A percentile compares a stretch with the other conserved stretches of the same genome.
These are phyloP conservation scores for Orius laevigatus DNA, from an alignment of 1,140 invertebrate genomes.

Conservation along the genomic window DNA sequence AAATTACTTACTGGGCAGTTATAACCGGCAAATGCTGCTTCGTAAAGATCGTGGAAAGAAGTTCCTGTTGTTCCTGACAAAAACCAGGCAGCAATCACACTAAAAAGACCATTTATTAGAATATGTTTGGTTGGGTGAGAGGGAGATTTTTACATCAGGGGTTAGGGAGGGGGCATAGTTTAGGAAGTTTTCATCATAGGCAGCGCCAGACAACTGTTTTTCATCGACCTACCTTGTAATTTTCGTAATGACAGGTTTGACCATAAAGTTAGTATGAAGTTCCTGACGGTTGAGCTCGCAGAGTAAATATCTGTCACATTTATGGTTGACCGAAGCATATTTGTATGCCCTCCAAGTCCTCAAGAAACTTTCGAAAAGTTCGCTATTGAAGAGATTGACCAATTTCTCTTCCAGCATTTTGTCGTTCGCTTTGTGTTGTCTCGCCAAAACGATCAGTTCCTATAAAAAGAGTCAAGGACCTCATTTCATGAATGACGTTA, in stretches of 20 bases:
- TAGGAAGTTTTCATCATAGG: too few species aligned
- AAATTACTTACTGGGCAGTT: conserved; percentile 36
- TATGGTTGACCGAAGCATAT: conserved; percentile 45
- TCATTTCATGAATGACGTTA: conserved; percentile 20
- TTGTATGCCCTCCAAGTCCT: conserved; percentile 50
- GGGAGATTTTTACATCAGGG: too few species aligned
- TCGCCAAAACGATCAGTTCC: conserved; percentile 10
- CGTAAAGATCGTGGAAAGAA: conserved; percentile 45
- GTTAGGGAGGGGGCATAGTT: too few species aligned
- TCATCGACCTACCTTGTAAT: conserved; percentile 29
- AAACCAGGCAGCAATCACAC: conserved; percentile 49
- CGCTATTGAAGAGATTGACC: conserved; percentile 59
- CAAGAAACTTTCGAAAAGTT: conserved; percentile 57
- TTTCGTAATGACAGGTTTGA: conserved; percentile 48
- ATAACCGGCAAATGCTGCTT: conserved; percentile 37
- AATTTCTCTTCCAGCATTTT: conserved; percentile 51
- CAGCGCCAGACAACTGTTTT: too few species aligned
- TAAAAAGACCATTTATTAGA: conserved; percentile 25
- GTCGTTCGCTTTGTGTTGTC: conserved; percentile 1
- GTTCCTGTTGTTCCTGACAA: conserved; percentile 41
- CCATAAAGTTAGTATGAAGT: conserved; percentile 30
- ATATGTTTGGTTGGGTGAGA: too few species aligned
- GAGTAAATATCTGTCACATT: conserved; percentile 57
- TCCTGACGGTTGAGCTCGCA: conserved; percentile 52
- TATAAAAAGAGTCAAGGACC: background rate